A percentile compares a stretch with the other conserved stretches of the same genome.
Evolutionary conservation across 2,113 vertebrate genomes (phyloP).

Genomic region (Irena cyanogastra): DNA sequence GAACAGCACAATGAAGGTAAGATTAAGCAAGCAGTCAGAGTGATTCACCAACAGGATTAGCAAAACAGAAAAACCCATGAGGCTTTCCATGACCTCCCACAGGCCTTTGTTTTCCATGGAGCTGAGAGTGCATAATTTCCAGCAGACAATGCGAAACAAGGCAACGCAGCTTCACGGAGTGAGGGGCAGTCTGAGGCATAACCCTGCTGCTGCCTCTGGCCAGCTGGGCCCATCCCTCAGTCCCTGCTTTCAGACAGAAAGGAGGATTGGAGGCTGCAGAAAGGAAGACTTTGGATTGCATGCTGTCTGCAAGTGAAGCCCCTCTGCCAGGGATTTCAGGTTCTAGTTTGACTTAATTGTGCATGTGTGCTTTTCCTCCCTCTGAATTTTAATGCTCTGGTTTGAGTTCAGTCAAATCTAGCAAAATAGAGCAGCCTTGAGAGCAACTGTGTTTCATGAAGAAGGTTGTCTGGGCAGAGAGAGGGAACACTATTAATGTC

Average conservation of each 20-base stretch:
- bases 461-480: neutral
- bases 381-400: neutral
- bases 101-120: slow-evolving; percentile 14
- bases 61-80: neutral
- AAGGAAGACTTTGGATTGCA: neutral
- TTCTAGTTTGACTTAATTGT: neutral
- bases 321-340: neutral
- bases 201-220: neutral
- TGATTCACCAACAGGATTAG: neutral
- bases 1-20: slow-evolving; percentile 9
- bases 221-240: neutral
- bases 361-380: neutral
- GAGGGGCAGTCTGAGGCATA: neutral
- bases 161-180: neutral
- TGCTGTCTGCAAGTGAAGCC: neutral
- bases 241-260: neutral
- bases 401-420: neutral
- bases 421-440: neutral
- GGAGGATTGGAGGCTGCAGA: neutral
- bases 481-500: neutral
- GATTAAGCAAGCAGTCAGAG: neutral
- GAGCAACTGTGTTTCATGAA: neutral
- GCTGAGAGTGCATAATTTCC: slow-evolving; percentile 25
- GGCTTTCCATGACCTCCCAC: neutral
- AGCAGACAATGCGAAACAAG: neutral